Conservation (phyloP, 1,140 invertebrate genomes). For the Lasioglossum albipes region DNA sequence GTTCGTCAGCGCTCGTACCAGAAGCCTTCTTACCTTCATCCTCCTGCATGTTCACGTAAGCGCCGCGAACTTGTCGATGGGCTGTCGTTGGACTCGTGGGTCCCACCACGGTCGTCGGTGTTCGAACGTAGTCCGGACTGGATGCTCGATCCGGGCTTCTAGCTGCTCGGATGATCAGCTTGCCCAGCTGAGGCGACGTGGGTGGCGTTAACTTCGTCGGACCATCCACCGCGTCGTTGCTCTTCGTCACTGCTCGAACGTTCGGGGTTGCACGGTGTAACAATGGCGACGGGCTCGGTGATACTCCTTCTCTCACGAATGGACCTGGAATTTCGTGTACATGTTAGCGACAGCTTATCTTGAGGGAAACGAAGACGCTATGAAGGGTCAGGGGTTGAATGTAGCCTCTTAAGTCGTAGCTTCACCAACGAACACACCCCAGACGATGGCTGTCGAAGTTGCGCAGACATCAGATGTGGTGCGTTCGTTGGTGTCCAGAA, state of each 20-base stretch:
- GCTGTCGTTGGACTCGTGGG: constrained; percentile 79
- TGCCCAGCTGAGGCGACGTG: constrained; percentile 76
- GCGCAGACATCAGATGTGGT: no score
- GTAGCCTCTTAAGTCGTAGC: no score
- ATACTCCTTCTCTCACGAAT: constrained; percentile 75
- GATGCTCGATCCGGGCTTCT: constrained; percentile 80
- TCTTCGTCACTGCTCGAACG: constrained; percentile 74
- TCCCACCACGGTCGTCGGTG: constrained; percentile 82
- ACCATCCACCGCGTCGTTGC: constrained; percentile 76
- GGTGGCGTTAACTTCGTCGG: constrained; percentile 57
- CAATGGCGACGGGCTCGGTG: constrained; percentile 77
- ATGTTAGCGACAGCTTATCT: not conserved
- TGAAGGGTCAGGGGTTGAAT: no score
- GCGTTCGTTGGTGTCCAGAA: no score
- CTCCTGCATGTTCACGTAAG: constrained; percentile 87
- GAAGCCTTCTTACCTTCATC: constrained; percentile 83
- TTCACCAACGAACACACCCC: no score
- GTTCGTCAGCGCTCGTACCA: constrained; percentile 77
- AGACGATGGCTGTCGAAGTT: no score
- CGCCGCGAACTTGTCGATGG: constrained; percentile 80
- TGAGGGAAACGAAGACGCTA: no score
- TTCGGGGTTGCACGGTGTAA: constrained; percentile 73
- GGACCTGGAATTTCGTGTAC: constrained; percentile 64
- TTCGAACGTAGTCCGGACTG: constrained; percentile 83
- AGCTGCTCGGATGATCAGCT: constrained; percentile 84